Evolutionary conservation across 2,113 vertebrate genomes (phyloP).

Genomic region (Ranitomeya imitator): DNA sequence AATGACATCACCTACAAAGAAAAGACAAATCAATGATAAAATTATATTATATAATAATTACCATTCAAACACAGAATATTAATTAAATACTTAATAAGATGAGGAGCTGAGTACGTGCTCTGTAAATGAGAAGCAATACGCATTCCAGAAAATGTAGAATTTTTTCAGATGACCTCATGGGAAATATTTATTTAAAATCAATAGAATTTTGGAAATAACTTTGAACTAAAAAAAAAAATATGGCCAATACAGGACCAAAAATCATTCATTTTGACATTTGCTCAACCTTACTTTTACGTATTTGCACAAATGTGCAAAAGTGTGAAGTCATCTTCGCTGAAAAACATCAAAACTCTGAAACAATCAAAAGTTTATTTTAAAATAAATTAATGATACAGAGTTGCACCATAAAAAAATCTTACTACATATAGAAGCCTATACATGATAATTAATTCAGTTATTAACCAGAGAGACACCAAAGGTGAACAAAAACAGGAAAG

Average conservation of each 20-base stretch:
- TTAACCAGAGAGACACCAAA: neutral
- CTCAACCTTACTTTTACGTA: neutral
- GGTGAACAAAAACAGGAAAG: neutral
- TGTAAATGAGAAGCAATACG: slow-evolving; percentile 61
- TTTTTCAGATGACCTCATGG: slow-evolving; percentile 53
- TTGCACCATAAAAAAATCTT: neutral
- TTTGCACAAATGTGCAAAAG: neutral
- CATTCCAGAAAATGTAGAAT: slow-evolving; percentile 62
- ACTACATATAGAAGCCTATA: neutral
- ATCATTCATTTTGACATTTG: neutral
- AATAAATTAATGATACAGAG: neutral
- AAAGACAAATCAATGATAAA: slow-evolving; percentile 66
- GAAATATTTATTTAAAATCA: neutral
- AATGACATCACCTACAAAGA: slow-evolving; percentile 91
- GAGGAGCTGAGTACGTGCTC: slow-evolving; percentile 47
- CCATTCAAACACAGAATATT: slow-evolving; percentile 48
- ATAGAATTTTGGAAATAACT: neutral
- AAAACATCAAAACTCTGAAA: neutral
- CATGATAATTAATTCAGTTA: neutral
- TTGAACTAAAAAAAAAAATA: neutral
- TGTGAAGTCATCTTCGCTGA: neutral
- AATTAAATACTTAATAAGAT: slow-evolving; percentile 61
- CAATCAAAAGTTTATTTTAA: neutral
- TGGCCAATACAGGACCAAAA: neutral
- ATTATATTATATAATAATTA: slow-evolving; percentile 69